phyloP scores from a whole-genome alignment of 2,888 invertebrate genomes.

The Watsonalla binaria region DNA sequence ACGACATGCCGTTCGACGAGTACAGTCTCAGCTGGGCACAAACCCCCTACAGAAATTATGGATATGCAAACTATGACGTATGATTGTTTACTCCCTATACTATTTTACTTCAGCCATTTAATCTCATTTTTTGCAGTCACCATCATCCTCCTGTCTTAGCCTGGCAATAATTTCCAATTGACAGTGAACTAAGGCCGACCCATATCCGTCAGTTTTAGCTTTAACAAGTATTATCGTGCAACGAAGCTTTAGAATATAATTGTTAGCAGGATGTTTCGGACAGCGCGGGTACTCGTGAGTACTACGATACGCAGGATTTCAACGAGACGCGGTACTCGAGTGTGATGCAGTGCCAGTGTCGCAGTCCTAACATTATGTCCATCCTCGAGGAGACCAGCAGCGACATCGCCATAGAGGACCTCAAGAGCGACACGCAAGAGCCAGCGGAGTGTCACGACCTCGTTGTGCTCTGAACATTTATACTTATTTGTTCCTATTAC shows the following conservation, averaged over 20 bases:
- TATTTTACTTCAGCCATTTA: no score
- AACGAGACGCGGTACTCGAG: conserved; percentile 17
- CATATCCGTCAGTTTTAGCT: no score
- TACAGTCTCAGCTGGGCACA: conserved; percentile 46
- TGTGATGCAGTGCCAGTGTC: conserved; percentile 18
- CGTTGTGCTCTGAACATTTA: conserved; percentile 20
- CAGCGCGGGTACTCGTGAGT: conserved; percentile 24
- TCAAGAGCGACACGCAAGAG: conserved; percentile 30
- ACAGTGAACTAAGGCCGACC: no score
- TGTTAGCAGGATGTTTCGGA: conserved; percentile 33
- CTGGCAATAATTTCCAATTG: no score
- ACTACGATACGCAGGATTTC: conserved; percentile 32
- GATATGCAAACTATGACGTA: conserved; percentile 39
- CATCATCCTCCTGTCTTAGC: no score
- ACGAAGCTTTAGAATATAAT: background rate
- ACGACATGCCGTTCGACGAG: conserved; percentile 44
- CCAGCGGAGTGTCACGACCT: conserved; percentile 29
- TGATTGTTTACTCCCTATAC: conserved; percentile 1
- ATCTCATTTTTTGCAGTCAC: no score
- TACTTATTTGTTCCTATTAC: conserved; percentile 15
- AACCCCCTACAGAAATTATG: conserved; percentile 35
- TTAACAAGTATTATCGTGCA: no score
- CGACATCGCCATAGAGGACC: conserved; percentile 53
- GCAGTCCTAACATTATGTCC: conserved; percentile 29
- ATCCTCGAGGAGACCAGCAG: conserved; percentile 61